Percentiles rank a stretch among this genome's conserved stretches.
These are phyloP conservation scores for Brachypterus glaber DNA, from an alignment of 2,888 invertebrate species.

Conservation along the genomic window DNA sequence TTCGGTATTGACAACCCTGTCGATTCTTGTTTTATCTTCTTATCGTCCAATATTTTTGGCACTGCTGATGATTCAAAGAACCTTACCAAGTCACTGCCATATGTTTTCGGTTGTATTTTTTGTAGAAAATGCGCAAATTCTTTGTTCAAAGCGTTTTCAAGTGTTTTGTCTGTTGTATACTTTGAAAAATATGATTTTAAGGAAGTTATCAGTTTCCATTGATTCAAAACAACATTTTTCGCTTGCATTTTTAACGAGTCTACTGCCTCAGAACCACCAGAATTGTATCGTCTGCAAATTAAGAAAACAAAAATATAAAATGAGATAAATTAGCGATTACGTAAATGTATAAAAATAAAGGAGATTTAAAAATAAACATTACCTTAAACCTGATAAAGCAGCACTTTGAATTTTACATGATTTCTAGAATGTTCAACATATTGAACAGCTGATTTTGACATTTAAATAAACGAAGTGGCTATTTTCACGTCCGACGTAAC, in stretches of 20 bases:
- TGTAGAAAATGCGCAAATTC: slow-evolving; percentile 45
- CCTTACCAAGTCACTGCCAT: slow-evolving; percentile 31
- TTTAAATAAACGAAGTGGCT: no score
- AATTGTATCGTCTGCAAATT: slow-evolving; percentile 24
- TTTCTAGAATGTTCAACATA: no score
- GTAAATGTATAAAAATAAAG: not conserved
- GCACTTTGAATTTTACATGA: no score
- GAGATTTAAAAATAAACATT: not conserved
- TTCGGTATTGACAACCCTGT: slow-evolving; percentile 35
- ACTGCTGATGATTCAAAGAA: slow-evolving; percentile 22
- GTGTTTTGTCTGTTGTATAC: slow-evolving; percentile 38
- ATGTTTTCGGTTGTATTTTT: slow-evolving; percentile 39
- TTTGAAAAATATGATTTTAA: slow-evolving; percentile 42
- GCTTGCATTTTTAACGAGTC: slow-evolving; percentile 33
- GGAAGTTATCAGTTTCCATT: slow-evolving; percentile 43
- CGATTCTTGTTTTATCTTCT: slow-evolving; percentile 17
- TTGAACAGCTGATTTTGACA: slow-evolving; percentile 23
- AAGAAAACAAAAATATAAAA: no score
- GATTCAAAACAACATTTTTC: slow-evolving; percentile 33
- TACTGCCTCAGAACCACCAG: slow-evolving; percentile 25
- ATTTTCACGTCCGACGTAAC: no score
- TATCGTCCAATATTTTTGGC: not conserved
- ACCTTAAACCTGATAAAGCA: no score
- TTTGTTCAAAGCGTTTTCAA: slow-evolving; percentile 42
- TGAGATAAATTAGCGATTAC: not conserved